phyloP scores from a whole-genome alignment of 2,888 invertebrate genomes.

The Eilema caniola region DNA sequence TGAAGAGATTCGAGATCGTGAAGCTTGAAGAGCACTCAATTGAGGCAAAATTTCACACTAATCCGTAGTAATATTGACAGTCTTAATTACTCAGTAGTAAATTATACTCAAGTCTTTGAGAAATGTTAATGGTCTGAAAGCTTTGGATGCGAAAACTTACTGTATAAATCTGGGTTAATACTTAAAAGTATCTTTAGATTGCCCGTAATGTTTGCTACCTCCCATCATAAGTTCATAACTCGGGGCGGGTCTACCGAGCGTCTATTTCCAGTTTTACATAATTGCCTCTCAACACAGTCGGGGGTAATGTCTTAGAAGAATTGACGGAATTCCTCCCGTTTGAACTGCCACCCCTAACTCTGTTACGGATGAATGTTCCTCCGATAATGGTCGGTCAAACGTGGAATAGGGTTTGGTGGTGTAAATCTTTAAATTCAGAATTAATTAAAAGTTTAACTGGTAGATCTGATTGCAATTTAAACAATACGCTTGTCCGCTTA shows the following conservation, averaged over 20 bases:
- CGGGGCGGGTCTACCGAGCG: slow-evolving; percentile 19
- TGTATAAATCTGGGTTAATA: background rate
- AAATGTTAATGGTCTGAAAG: slow-evolving; percentile 12
- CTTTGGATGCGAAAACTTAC: slow-evolving; percentile 23
- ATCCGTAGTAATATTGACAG: background rate
- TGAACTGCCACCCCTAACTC: slow-evolving; percentile 36
- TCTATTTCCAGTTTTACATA: slow-evolving; percentile 59
- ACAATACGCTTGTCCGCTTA: slow-evolving; percentile 28
- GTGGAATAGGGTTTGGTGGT: slow-evolving; percentile 35
- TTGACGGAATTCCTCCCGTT: slow-evolving; percentile 49
- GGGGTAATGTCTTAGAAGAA: slow-evolving; percentile 61
- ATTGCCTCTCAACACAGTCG: slow-evolving; percentile 48
- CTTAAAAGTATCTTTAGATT: slow-evolving; percentile 23
- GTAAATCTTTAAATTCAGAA: slow-evolving; percentile 46
- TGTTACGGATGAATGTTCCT: slow-evolving; percentile 23
- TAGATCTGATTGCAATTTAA: slow-evolving; percentile 37
- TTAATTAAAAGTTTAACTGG: slow-evolving; percentile 46
- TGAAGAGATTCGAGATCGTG: background rate
- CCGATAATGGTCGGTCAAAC: slow-evolving; percentile 45
- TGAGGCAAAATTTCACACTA: background rate
- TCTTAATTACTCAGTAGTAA: slow-evolving; percentile 5
- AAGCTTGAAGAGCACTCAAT: background rate
- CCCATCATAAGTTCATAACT: slow-evolving; percentile 19
- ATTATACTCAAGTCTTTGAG: slow-evolving; percentile 3
- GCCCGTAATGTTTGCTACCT: slow-evolving; percentile 28